Conservation (phyloP, 2,797 vertebrate genomes). For the Gadopsis bispinosus region DNA sequence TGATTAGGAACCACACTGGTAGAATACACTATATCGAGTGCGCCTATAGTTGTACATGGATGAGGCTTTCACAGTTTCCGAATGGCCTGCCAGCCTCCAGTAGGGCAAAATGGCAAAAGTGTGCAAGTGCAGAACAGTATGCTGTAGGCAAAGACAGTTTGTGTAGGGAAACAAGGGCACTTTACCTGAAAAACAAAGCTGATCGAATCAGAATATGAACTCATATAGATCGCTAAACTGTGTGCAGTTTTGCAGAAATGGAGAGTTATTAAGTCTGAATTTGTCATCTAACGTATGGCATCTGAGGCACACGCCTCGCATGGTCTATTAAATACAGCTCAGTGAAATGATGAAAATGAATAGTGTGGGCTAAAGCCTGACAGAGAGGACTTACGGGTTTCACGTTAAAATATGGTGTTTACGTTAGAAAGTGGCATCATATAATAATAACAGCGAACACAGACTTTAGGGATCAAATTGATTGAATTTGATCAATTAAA, state of each 20-base stretch:
- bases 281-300: conserved; percentile 66
- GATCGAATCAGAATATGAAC: conserved; percentile 52
- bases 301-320: conserved; percentile 59
- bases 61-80: conserved; percentile 1
- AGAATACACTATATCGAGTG: conserved; percentile 8
- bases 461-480: conserved; percentile 43
- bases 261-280: conserved; percentile 62
- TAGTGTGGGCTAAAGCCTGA: conserved; percentile 55
- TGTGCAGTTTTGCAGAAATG: conserved; percentile 39
- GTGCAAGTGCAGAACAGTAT: conserved; percentile 10
- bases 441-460: conserved; percentile 9
- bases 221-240: conserved; percentile 43
- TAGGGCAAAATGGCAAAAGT: conserved; percentile 14
- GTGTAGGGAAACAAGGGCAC: conserved; percentile 21
- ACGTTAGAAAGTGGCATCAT: conserved; percentile 37
- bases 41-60: not conserved
- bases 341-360: conserved; percentile 73
- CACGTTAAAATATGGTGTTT: conserved; percentile 54
- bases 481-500: conserved; percentile 47
- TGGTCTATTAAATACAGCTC: conserved; percentile 70
- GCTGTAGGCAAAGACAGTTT: conserved; percentile 26
- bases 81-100: conserved; percentile 15
- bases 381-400: conserved; percentile 56
- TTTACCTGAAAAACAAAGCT: conserved; percentile 50
- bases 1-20: conserved; percentile 24